Percentiles rank a stretch among this genome's conserved stretches.
Evolutionary conservation across 2,113 vertebrate genomes (phyloP).

Genomic region (Paedocypris sp.): DNA sequence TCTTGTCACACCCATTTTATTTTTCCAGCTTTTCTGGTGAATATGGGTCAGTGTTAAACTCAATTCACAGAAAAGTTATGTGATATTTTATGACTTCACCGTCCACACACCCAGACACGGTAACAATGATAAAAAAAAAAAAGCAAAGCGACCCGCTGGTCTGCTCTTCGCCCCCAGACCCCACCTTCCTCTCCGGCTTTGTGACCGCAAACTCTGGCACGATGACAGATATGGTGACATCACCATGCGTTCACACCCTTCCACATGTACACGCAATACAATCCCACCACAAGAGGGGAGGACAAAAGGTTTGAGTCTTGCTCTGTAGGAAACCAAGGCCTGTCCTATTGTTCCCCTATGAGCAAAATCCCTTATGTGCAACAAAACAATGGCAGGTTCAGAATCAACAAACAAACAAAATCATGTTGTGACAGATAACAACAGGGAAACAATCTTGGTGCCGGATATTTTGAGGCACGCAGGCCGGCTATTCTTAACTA

Average conservation of each 20-base stretch:
- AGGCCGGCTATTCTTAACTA: background rate
- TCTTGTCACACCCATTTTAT: background rate
- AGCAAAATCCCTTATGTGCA: conserved; percentile 46
- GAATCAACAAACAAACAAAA: conserved; percentile 12
- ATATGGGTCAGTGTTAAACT: background rate
- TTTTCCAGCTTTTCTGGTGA: background rate
- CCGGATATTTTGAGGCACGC: conserved; percentile 11
- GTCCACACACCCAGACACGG: background rate
- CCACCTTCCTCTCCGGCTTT: conserved; percentile 25
- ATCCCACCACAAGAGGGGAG: conserved; percentile 26
- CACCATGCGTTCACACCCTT: conserved; percentile 37
- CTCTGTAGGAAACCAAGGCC: conserved; percentile 39
- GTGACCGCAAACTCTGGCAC: conserved; percentile 20
- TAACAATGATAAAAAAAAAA: background rate
- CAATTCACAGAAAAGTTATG: background rate
- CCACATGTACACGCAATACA: conserved; percentile 17
- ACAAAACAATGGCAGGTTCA: conserved; percentile 58
- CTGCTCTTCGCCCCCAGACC: background rate
- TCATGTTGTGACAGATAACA: conserved; percentile 1
- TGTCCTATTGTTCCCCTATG: conserved; percentile 52
- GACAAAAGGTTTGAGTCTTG: conserved; percentile 36
- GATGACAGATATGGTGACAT: conserved; percentile 44
- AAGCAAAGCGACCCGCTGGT: background rate
- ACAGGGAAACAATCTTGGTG: background rate
- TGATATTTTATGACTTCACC: background rate